These are phyloP conservation scores for Lordiphosa mommai DNA, from an alignment of 1,140 invertebrate species.

Conservation along the genomic window DNA sequence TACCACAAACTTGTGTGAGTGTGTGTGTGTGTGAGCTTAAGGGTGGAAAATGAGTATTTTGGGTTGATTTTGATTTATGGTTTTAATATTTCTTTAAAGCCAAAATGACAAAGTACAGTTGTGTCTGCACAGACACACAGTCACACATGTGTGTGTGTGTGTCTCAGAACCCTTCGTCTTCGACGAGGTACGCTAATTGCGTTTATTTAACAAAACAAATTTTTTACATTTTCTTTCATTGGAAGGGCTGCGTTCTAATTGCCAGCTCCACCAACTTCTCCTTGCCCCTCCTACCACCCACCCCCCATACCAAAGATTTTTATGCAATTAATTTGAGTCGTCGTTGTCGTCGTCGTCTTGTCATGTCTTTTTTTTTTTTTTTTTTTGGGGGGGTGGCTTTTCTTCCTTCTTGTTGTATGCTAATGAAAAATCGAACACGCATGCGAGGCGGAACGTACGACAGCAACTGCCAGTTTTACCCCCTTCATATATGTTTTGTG, in stretches of 20 bases:
- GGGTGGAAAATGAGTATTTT: conserved; percentile 50
- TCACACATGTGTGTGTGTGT: conserved; percentile 5
- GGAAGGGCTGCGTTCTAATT: background rate
- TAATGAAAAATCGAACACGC: conserved; percentile 77
- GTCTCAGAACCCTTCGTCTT: conserved; percentile 21
- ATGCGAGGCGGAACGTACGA: conserved; percentile 8
- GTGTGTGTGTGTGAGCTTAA: conserved; percentile 9
- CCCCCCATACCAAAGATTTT: conserved; percentile 40
- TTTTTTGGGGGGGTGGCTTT: background rate
- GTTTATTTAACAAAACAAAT: conserved; percentile 76
- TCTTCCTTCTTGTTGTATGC: conserved; percentile 41
- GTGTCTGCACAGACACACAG: background rate
- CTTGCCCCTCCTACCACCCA: conserved; percentile 4
- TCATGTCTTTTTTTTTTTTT: conserved; percentile 36
- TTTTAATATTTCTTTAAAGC: conserved; percentile 71
- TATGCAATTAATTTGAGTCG: conserved; percentile 76
- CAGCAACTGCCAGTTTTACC: background rate
- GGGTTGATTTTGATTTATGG: conserved; percentile 55
- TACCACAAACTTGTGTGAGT: conserved; percentile 16
- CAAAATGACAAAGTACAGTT: conserved; percentile 51
- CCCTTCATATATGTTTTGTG: conserved; percentile 6
- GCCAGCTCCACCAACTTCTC: too few relatives aligned
- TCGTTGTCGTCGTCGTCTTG: conserved; percentile 42
- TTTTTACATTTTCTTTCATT: conserved; percentile 37
- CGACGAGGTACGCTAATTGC: conserved; percentile 55